Conservation (phyloP, 2,797 vertebrate genomes). For the Harpagifer antarcticus region DNA sequence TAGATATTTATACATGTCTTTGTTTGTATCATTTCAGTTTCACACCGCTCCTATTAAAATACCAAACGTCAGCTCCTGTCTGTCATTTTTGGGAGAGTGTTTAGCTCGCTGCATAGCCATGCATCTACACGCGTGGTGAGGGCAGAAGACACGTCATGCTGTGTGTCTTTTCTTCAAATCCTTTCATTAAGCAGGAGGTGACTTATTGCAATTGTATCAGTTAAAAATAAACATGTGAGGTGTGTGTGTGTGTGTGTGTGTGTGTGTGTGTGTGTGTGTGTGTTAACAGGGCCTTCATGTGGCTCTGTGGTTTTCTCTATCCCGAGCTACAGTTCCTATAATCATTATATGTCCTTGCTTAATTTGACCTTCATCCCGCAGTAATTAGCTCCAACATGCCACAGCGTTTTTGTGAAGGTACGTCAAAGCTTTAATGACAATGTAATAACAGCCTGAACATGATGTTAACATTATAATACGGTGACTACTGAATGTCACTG, state of each 20-base stretch:
- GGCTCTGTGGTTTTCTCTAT: conserved; percentile 29
- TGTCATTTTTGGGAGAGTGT: too few species aligned
- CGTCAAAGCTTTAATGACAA: not conserved
- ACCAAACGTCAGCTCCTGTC: too few species aligned
- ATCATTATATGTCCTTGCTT: conserved; percentile 2
- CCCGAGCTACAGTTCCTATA: conserved; percentile 9
- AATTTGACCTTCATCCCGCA: conserved; percentile 8
- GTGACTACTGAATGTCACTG: not conserved
- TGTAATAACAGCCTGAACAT: not conserved
- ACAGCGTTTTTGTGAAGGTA: not conserved
- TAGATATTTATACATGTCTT: too few species aligned
- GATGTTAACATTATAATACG: not conserved
- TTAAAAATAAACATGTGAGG: conserved; percentile 5
- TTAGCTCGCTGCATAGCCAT: too few species aligned
- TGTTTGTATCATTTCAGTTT: too few species aligned
- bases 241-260: conserved; percentile 23
- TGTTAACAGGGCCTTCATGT: conserved; percentile 24
- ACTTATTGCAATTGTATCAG: conserved; percentile 5
- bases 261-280: conserved; percentile 13
- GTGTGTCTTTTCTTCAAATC: conserved; percentile 1
- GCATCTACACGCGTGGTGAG: too few species aligned
- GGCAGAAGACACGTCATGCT: not conserved
- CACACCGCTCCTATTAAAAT: too few species aligned
- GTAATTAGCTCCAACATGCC: conserved; percentile 20
- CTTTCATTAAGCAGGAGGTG: not conserved